Conservation (phyloP, 2,888 invertebrate species). For the Heliconius hortense region DNA sequence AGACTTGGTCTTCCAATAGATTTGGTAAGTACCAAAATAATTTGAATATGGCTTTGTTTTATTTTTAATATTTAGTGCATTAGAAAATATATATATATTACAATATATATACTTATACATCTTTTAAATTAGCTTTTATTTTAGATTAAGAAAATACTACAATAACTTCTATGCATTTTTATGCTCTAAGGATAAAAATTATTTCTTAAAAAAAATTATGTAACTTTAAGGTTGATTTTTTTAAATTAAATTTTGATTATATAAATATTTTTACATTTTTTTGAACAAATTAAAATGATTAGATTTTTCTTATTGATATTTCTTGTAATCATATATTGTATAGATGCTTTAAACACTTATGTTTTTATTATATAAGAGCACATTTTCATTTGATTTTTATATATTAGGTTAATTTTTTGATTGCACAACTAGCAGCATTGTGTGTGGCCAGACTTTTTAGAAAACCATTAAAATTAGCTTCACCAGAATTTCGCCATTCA, state of each 20-base stretch:
- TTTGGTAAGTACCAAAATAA: constrained; percentile 82
- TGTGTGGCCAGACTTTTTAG: constrained; percentile 90
- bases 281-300: constrained; percentile 1
- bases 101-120: neutral
- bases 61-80: constrained; percentile 45
- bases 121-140: neutral
- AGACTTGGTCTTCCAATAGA: constrained; percentile 88
- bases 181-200: neutral
- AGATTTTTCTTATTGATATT: neutral
- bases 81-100: neutral
- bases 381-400: constrained; percentile 54
- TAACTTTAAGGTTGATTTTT: neutral
- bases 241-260: neutral
- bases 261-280: neutral
- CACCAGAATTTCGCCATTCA: constrained; percentile 87
- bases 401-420: constrained; percentile 91
- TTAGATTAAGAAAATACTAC: neutral
- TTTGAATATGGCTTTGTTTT: constrained; percentile 37
- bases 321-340: neutral
- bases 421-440: constrained; percentile 91
- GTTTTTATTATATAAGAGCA: constrained; percentile 52
- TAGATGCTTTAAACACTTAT: neutral
- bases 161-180: neutral
- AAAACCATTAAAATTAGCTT: constrained; percentile 87
- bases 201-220: neutral